Evolutionary conservation across 1,140 invertebrate genomes (phyloP).

Genomic region (Portunus trituberculatus): DNA sequence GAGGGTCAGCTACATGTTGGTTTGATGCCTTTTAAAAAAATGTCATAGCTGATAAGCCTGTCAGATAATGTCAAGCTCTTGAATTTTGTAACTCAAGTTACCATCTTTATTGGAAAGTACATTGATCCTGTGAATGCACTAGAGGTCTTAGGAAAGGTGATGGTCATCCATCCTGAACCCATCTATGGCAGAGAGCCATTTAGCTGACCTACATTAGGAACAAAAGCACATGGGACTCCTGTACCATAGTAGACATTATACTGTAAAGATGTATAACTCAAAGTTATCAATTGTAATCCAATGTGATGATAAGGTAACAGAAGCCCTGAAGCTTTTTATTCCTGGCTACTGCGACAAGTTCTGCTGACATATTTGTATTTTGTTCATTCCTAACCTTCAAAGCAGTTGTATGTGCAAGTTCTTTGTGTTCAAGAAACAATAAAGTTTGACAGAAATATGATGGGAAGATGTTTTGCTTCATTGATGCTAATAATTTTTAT

Average conservation of each 20-base stretch:
- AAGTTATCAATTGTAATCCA: slow-evolving; percentile 52
- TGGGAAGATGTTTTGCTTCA: slow-evolving; percentile 2
- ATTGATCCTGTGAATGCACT: not conserved
- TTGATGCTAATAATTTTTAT: too few relatives aligned
- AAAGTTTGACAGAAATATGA: slow-evolving; percentile 75
- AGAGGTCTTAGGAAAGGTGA: not conserved
- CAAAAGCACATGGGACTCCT: slow-evolving; percentile 61
- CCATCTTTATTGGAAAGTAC: not conserved
- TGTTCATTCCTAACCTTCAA: slow-evolving; percentile 76
- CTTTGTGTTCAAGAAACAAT: slow-evolving; percentile 75
- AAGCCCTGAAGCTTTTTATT: slow-evolving; percentile 46
- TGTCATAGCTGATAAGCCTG: not conserved
- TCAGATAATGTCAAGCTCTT: not conserved
- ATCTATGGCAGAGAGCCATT: slow-evolving; percentile 48
- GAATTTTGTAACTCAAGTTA: not conserved
- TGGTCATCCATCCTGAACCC: slow-evolving; percentile 34
- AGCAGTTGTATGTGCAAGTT: slow-evolving; percentile 75
- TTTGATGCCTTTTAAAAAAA: slow-evolving; percentile 54
- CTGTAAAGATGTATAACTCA: slow-evolving; percentile 55
- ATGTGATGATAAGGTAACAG: slow-evolving; percentile 40
- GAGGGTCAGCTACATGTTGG: slow-evolving; percentile 47
- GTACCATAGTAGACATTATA: slow-evolving; percentile 54
- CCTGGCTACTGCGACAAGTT: slow-evolving; percentile 59
- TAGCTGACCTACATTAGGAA: slow-evolving; percentile 57
- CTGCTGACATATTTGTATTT: slow-evolving; percentile 76